phyloP scores from a whole-genome alignment of 2,113 vertebrate species.

The Heteronetta atricapilla region DNA sequence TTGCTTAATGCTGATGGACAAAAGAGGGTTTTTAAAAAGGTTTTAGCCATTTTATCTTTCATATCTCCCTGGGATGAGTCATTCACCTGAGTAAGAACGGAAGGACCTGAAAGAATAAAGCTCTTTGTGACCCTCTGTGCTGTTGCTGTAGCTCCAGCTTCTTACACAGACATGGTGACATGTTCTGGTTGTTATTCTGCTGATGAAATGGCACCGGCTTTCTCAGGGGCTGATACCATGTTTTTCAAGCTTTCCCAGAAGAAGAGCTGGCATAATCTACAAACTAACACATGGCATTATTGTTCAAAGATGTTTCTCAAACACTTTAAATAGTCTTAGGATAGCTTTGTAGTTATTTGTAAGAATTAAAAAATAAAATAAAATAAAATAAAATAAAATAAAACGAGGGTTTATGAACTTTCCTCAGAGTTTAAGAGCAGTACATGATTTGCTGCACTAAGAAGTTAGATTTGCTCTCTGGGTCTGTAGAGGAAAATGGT shows the following conservation, averaged over 20 bases:
- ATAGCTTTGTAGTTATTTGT: neutral
- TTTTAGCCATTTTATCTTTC: neutral
- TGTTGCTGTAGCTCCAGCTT: neutral
- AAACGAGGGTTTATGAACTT: neutral
- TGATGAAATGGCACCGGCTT: neutral
- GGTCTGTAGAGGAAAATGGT: neutral
- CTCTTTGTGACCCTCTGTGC: neutral
- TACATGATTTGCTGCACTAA: neutral
- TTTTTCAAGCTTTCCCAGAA: neutral
- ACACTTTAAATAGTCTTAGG: neutral
- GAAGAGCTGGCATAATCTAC: neutral
- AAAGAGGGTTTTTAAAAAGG: neutral
- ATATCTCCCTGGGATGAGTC: neutral
- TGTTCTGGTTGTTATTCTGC: neutral
- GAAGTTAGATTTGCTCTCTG: neutral
- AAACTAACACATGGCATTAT: neutral
- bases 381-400: neutral
- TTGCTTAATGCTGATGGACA: accelerated
- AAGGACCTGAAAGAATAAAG: neutral
- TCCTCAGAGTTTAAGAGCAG: neutral
- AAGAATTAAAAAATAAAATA: neutral
- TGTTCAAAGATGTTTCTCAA: neutral
- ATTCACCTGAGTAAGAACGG: neutral
- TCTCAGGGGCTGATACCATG: neutral
- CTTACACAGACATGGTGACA: accelerated